Evolutionary conservation across 2,888 invertebrate species (phyloP), one percentile per base, ranked within the genome.

Genomic region (Drosophila falleni): DNA sequence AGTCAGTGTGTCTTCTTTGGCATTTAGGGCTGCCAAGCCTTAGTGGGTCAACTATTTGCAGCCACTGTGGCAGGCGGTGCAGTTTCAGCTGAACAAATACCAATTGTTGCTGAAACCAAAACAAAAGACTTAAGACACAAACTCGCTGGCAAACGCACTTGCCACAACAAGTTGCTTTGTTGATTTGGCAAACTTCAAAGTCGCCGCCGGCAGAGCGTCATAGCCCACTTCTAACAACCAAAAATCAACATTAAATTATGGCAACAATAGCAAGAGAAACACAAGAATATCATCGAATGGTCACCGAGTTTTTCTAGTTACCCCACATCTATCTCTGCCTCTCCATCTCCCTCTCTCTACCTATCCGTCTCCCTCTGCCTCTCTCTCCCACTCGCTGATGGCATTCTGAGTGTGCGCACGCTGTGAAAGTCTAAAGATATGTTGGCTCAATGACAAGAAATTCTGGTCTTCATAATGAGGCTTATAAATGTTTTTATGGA

Each of bases 401-500:
- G 67, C 77, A 81, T 80, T 84, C 80, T 76, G 66, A 78, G 66
- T 63, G 71, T 65, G 55, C 62, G 56, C 69, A 74, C 68, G 80
- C 78, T 80, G 80, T 78, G 85, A 90, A 89, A 87, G 88, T 87
- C 77, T 63, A 47, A 62, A 63, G 47, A 71, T 42, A 55, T 33
- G 33, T 55, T 44, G 55, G 66, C 80, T 86, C 78, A 82, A 80
- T 78, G 74, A 81, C 89, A 80, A 87, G 88, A 89, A 89, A 87
- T 87, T 89, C 88, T 87, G 76, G 85, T 89, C 87, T 83, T 80
- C 78, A 89, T 88, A 85, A 89, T 87, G 85, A 88, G 86, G 75
- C 89, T 84, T 84, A 85, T 85, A 89, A 85, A 89, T 84, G 79
- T 80, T 88, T 85, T 86, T 88, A 88, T 86, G 88, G 85, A 51